Conservation (phyloP, 2,888 invertebrate species). For the Aproaerema taeniolella region DNA sequence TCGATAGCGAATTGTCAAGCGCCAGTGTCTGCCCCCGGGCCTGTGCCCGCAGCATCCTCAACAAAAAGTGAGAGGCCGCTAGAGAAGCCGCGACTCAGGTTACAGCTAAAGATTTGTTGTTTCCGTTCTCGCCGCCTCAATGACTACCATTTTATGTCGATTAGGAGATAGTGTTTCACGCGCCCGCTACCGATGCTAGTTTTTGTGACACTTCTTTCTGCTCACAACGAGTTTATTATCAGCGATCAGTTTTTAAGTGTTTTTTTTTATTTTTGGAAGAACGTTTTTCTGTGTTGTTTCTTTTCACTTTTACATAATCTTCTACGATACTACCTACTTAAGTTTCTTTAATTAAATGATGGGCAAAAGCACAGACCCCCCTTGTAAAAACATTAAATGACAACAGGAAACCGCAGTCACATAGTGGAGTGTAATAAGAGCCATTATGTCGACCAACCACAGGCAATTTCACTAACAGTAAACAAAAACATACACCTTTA, state of each 20-base stretch:
- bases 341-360: conserved; percentile 17
- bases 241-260: conserved; percentile 48
- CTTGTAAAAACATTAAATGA: conserved; percentile 38
- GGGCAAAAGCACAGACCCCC: conserved; percentile 21
- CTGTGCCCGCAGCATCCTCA: conserved; percentile 24
- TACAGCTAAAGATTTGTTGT: conserved; percentile 69
- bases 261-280: conserved; percentile 37
- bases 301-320: conserved; percentile 27
- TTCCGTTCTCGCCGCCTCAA: conserved; percentile 72
- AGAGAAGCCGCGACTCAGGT: conserved; percentile 51
- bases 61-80: conserved; percentile 63
- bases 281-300: conserved; percentile 39
- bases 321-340: no score
- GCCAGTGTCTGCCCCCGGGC: conserved; percentile 23
- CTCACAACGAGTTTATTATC: conserved; percentile 69
- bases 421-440: conserved; percentile 53
- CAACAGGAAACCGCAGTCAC: conserved; percentile 59
- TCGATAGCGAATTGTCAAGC: conserved; percentile 57
- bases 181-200: conserved; percentile 70
- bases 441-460: conserved; percentile 66
- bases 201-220: conserved; percentile 70
- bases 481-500: conserved; percentile 70
- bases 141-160: conserved; percentile 76
- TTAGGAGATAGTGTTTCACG: conserved; percentile 74
- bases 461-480: conserved; percentile 57